A percentile compares a stretch with the other conserved stretches of the same genome.
phyloP scores from a whole-genome alignment of 1,140 invertebrate species.

The Littorina saxatilis region DNA sequence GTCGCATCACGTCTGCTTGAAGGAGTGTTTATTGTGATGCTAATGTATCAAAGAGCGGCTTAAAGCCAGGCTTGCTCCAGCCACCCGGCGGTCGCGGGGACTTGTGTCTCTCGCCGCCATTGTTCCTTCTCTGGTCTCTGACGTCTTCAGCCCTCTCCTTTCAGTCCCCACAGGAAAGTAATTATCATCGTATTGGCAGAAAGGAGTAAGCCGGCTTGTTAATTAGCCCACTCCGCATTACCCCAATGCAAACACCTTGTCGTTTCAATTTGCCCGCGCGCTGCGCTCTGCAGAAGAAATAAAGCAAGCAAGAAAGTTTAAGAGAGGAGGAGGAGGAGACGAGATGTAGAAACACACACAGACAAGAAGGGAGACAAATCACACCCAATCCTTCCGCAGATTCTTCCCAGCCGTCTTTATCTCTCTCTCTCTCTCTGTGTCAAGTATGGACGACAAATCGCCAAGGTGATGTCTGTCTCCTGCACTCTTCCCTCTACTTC shows the following conservation, averaged over 20 bases:
- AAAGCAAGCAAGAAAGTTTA: neutral
- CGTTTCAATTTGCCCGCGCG: slow-evolving; percentile 17
- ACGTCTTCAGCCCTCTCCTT: neutral
- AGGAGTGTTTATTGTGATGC: neutral
- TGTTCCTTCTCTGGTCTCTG: slow-evolving; percentile 4
- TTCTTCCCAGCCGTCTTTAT: too few relatives aligned
- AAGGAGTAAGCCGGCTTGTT: slow-evolving; percentile 33
- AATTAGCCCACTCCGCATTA: slow-evolving; percentile 28
- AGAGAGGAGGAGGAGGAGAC: neutral
- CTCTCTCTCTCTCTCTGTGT: too few relatives aligned
- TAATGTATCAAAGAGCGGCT: slow-evolving; percentile 4
- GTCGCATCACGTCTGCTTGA: slow-evolving; percentile 13
- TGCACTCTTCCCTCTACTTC: too few relatives aligned
- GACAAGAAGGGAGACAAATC: slow-evolving; percentile 17
- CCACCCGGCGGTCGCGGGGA: neutral
- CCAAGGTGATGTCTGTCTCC: too few relatives aligned
- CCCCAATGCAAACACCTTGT: slow-evolving; percentile 24
- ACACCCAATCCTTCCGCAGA: slow-evolving; percentile 7
- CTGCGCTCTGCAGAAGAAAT: neutral
- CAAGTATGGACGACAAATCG: too few relatives aligned
- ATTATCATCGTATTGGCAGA: slow-evolving; percentile 26
- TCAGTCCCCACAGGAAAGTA: neutral
- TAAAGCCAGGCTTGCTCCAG: neutral
- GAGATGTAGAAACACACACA: neutral
- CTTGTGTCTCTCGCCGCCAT: too few relatives aligned